Conservation (phyloP, 1,140 invertebrate genomes). For the Aphaenogaster ashmeadi region DNA sequence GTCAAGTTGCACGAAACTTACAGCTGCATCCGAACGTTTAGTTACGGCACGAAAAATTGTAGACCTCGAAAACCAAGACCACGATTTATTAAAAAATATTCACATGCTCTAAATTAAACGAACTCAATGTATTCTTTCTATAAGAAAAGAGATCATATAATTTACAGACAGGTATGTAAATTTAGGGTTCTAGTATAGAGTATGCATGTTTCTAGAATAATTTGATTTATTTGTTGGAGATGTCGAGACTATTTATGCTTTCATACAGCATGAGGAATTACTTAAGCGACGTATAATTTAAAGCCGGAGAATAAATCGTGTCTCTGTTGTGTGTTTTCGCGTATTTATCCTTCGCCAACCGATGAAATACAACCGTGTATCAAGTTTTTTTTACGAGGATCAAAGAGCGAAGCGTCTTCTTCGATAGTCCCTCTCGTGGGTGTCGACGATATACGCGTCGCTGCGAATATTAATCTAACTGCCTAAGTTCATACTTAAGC, state of each 20-base stretch:
- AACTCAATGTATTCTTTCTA: background rate
- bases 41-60: background rate
- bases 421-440: constrained; percentile 1
- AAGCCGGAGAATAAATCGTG: background rate
- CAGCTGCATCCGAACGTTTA: background rate
- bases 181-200: background rate
- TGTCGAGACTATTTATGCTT: constrained; percentile 12
- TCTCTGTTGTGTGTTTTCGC: background rate
- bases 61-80: background rate
- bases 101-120: background rate
- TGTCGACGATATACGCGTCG: constrained; percentile 31
- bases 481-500: constrained; percentile 27
- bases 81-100: background rate
- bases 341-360: constrained; percentile 1
- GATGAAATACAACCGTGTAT: constrained; percentile 26
- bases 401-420: constrained; percentile 12
- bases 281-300: background rate
- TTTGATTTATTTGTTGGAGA: background rate
- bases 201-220: background rate
- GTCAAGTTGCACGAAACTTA: background rate
- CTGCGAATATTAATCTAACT: constrained; percentile 58
- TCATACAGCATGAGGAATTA: background rate
- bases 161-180: background rate
- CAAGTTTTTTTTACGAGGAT: constrained; percentile 5
- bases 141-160: background rate